Conservation (phyloP, 2,888 invertebrate genomes). For the Lymantria dispar region DNA sequence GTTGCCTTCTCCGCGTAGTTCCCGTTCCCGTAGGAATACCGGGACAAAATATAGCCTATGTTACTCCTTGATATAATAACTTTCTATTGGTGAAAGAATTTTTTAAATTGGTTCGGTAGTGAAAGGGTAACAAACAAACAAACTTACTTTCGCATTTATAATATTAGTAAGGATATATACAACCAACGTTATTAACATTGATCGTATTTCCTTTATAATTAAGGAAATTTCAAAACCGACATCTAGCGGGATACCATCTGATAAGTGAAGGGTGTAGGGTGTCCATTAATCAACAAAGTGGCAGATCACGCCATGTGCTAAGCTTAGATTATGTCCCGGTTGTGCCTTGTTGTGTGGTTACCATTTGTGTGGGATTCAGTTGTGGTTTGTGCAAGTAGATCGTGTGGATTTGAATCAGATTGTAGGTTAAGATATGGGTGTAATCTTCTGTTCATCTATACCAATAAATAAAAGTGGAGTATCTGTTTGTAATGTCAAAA, state of each 20-base stretch:
- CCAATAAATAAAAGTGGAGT: no score
- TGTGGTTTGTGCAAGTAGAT: constrained; percentile 2
- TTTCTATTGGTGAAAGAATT: no score
- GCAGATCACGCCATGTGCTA: constrained; percentile 54
- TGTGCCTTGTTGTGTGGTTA: constrained; percentile 51
- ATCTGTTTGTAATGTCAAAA: no score
- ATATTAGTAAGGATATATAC: no score
- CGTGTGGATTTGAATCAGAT: not conserved
- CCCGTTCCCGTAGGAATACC: no score
- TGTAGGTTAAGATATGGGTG: not conserved
- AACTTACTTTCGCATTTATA: not conserved
- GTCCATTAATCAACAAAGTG: constrained; percentile 69
- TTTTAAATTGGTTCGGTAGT: no score
- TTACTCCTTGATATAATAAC: no score
- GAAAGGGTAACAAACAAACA: not conserved
- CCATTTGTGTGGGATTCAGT: constrained; percentile 23
- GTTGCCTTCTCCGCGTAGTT: no score
- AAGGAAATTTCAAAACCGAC: constrained; percentile 74
- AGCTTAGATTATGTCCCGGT: constrained; percentile 54
- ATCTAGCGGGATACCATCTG: constrained; percentile 45
- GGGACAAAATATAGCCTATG: no score
- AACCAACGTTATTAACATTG: constrained; percentile 24
- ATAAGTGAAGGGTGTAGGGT: constrained; percentile 38
- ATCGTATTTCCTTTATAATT: constrained; percentile 62
- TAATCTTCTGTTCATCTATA: no score